Conservation (phyloP, 1,140 invertebrate species). For the Bradynema listronoti region DNA sequence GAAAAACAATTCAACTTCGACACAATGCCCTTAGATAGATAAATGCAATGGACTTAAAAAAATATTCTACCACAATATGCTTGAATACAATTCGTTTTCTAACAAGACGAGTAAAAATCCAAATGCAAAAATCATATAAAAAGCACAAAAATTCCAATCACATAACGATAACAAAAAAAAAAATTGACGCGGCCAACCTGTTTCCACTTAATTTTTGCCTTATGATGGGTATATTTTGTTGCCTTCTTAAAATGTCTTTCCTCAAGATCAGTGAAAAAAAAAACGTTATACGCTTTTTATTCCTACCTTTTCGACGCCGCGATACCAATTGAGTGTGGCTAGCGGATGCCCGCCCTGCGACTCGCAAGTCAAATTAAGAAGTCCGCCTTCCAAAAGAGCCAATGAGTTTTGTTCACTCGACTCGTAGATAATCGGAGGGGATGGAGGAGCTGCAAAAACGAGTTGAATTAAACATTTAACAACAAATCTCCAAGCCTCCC, state of each 20-base stretch:
- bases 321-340: slow-evolving; percentile 67
- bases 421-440: slow-evolving; percentile 77
- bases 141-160: slow-evolving; percentile 11
- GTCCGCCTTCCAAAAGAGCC: slow-evolving; percentile 74
- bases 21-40: too few relatives aligned
- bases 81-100: too few relatives aligned
- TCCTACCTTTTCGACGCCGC: slow-evolving; percentile 49
- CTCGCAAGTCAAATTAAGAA: slow-evolving; percentile 79
- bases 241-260: slow-evolving; percentile 19
- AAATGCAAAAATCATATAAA: slow-evolving; percentile 15
- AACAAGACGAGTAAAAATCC: too few relatives aligned
- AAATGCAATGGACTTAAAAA: too few relatives aligned
- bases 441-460: slow-evolving; percentile 73
- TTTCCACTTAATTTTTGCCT: slow-evolving; percentile 46
- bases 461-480: too few relatives aligned
- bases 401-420: slow-evolving; percentile 71
- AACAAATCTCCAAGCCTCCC: too few relatives aligned
- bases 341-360: slow-evolving; percentile 86
- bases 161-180: slow-evolving; percentile 11
- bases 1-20: too few relatives aligned
- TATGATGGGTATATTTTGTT: slow-evolving; percentile 39
- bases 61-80: too few relatives aligned
- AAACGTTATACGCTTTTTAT: slow-evolving; percentile 23
- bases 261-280: neutral
- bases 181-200: slow-evolving; percentile 36